Evolutionary conservation across 2,113 vertebrate species (phyloP).

Genomic region (Zosterops hypoxanthus): DNA sequence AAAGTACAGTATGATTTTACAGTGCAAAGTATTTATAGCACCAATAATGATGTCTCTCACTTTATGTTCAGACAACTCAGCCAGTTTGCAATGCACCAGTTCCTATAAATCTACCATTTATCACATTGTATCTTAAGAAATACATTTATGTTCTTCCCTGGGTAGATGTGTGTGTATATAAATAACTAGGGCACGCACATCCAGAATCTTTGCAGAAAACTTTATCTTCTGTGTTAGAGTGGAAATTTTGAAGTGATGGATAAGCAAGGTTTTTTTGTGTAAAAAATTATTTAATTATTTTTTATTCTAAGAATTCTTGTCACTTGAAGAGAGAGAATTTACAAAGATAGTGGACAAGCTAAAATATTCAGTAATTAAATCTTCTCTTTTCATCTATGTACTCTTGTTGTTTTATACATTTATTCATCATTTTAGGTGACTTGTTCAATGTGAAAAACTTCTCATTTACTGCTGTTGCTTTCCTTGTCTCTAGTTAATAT

Average conservation of each 20-base stretch:
- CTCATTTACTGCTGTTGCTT: neutral
- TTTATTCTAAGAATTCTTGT: neutral
- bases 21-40: slow-evolving; percentile 8
- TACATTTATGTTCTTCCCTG: neutral
- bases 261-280: neutral
- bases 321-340: neutral
- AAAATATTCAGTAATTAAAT: neutral
- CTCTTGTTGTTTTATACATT: neutral
- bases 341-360: neutral
- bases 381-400: neutral
- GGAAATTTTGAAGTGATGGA: neutral
- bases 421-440: neutral
- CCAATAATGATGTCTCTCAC: neutral
- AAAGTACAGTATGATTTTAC: slow-evolving; percentile 8
- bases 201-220: neutral
- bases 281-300: neutral
- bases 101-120: slow-evolving; percentile 2
- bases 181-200: neutral
- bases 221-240: neutral
- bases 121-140: neutral
- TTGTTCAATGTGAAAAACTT: neutral
- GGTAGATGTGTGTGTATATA: neutral
- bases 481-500: neutral
- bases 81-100: neutral
- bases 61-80: neutral